These are phyloP conservation scores for Pipistrellus nathusii DNA, from an alignment of 2,797 vertebrate species.

Conservation along the genomic window DNA sequence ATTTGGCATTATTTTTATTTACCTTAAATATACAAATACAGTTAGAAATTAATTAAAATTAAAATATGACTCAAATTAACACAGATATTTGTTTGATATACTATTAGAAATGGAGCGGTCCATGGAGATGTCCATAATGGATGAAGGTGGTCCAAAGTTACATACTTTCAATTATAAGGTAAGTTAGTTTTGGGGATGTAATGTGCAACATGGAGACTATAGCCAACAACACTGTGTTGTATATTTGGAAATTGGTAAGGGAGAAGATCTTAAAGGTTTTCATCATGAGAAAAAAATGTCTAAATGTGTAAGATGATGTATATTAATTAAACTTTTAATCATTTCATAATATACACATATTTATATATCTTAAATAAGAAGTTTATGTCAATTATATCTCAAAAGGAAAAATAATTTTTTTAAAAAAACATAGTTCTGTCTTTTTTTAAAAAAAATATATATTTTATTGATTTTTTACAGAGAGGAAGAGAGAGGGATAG, in stretches of 20 bases:
- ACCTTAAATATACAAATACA: constrained; percentile 89
- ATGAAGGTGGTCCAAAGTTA: neutral
- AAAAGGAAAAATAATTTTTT: neutral
- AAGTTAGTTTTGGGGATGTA: neutral
- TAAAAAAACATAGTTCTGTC: neutral
- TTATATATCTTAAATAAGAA: neutral
- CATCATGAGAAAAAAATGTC: neutral
- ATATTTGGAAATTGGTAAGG: neutral
- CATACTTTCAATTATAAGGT: neutral
- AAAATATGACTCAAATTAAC: neutral
- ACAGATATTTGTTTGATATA: neutral
- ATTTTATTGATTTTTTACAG: too few species aligned
- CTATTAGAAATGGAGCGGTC: neutral
- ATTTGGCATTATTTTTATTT: constrained; percentile 98
- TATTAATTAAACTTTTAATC: neutral
- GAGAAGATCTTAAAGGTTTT: neutral
- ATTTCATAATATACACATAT: neutral
- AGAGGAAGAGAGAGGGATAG: too few species aligned
- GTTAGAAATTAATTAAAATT: neutral
- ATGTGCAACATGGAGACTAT: neutral
- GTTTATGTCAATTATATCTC: neutral
- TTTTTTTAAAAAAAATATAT: too few species aligned
- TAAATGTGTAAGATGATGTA: neutral
- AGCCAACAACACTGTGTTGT: neutral
- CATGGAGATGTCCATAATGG: neutral